Evolutionary conservation across 2,113 vertebrate genomes (phyloP).

Genomic region (Pachypanchax playfairii): DNA sequence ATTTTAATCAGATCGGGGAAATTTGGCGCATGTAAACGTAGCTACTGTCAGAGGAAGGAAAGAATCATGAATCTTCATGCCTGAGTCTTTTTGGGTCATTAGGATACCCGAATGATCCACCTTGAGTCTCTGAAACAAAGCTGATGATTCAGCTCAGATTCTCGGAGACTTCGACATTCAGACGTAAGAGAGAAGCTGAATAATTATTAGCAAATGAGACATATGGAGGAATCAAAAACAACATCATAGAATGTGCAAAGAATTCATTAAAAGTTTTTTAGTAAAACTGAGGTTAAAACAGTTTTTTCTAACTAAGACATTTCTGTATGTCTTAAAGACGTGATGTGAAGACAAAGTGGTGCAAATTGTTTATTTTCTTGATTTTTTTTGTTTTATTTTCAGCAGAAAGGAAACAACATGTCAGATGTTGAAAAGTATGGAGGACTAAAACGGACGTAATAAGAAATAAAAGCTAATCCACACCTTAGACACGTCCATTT

Average conservation of each 20-base stretch:
- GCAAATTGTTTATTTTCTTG: neutral
- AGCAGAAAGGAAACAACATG: too few relatives aligned
- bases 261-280: conserved; percentile 23
- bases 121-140: conserved; percentile 44
- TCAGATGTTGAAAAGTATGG: too few relatives aligned
- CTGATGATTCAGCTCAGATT: conserved; percentile 21
- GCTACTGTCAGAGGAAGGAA: conserved; percentile 4
- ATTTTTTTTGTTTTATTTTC: too few relatives aligned
- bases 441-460: too few relatives aligned
- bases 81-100: conserved; percentile 17
- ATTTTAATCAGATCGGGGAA: too few relatives aligned
- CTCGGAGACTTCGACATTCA: conserved; percentile 43
- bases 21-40: too few relatives aligned
- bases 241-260: neutral
- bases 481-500: too few relatives aligned
- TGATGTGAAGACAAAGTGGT: neutral
- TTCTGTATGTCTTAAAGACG: conserved; percentile 2
- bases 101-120: conserved; percentile 32
- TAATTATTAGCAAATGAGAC: conserved; percentile 31
- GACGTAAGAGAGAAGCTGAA: conserved; percentile 40
- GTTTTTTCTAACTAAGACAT: neutral
- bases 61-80: conserved; percentile 24
- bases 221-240: conserved; percentile 9
- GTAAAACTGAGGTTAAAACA: neutral
- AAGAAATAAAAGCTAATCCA: too few relatives aligned